Evolutionary conservation across 2,113 vertebrate species (phyloP).

Genomic region (Sinocyclocheilus rhinocerous): DNA sequence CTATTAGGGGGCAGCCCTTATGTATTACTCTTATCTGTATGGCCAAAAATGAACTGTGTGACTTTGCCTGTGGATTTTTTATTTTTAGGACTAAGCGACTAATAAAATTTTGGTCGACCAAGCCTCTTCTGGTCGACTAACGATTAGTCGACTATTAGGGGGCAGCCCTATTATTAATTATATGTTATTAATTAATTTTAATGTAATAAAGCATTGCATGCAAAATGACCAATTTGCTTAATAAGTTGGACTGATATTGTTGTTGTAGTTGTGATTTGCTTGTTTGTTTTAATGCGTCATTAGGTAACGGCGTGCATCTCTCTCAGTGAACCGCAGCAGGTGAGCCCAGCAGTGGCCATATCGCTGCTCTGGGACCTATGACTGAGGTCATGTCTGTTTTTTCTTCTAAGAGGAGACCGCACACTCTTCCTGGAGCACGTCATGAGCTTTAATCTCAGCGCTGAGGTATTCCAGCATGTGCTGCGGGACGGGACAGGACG

Average conservation of each 20-base stretch:
- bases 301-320: neutral
- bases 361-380: neutral
- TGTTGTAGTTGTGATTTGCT: neutral
- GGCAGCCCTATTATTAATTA: too few relatives aligned
- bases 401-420: neutral
- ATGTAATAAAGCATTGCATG: too few relatives aligned
- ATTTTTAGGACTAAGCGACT: too few relatives aligned
- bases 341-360: neutral
- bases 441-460: neutral
- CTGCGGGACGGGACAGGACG: neutral
- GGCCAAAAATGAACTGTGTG: too few relatives aligned
- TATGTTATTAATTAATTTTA: too few relatives aligned
- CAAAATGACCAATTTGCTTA: neutral
- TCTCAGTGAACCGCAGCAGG: neutral
- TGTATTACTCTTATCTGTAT: too few relatives aligned
- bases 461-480: constrained; percentile 27
- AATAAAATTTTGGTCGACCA: too few relatives aligned
- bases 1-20: too few relatives aligned
- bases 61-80: too few relatives aligned
- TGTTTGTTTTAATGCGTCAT: neutral
- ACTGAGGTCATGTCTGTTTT: constrained; percentile 6
- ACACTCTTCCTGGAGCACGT: neutral
- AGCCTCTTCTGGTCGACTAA: too few relatives aligned
- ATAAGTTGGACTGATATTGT: neutral
- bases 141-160: too few relatives aligned